A percentile compares a stretch with the other conserved stretches of the same genome.
Evolutionary conservation across 2,888 invertebrate genomes (phyloP).

Genomic region (Argyra leucocephala): DNA sequence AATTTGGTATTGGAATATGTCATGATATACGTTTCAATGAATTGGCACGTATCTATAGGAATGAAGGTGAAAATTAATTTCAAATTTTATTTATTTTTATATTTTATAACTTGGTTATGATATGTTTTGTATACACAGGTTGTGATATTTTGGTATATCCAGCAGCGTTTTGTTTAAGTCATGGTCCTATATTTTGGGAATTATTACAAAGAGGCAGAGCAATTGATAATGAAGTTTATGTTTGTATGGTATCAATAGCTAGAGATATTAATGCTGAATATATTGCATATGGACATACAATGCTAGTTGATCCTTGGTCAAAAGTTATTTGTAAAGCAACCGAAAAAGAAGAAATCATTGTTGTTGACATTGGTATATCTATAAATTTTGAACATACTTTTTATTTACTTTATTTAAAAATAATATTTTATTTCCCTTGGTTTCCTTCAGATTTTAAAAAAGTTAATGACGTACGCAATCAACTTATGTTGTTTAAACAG

Average conservation of each 20-base stretch:
- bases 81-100: too few species aligned
- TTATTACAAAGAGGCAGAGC: constrained; percentile 71
- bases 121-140: constrained; percentile 44
- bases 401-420: not conserved
- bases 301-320: constrained; percentile 71
- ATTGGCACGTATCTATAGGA: constrained; percentile 65
- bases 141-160: constrained; percentile 84
- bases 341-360: constrained; percentile 59
- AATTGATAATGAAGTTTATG: constrained; percentile 80
- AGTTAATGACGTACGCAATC: constrained; percentile 65
- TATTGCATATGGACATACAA: constrained; percentile 82
- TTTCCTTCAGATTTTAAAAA: constrained; percentile 53
- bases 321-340: constrained; percentile 60
- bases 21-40: constrained; percentile 90
- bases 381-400: too few species aligned
- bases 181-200: constrained; percentile 87
- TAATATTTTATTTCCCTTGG: not conserved
- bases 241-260: constrained; percentile 60
- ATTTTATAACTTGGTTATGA: too few species aligned
- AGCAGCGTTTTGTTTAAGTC: constrained; percentile 61
- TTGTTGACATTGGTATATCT: constrained; percentile 65
- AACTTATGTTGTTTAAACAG: constrained; percentile 72
- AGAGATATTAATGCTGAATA: constrained; percentile 69
- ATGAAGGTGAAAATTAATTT: constrained; percentile 46
- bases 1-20: constrained; percentile 88